Conservation (phyloP, 2,113 vertebrate genomes). For the Muntiacus muntjak region DNA sequence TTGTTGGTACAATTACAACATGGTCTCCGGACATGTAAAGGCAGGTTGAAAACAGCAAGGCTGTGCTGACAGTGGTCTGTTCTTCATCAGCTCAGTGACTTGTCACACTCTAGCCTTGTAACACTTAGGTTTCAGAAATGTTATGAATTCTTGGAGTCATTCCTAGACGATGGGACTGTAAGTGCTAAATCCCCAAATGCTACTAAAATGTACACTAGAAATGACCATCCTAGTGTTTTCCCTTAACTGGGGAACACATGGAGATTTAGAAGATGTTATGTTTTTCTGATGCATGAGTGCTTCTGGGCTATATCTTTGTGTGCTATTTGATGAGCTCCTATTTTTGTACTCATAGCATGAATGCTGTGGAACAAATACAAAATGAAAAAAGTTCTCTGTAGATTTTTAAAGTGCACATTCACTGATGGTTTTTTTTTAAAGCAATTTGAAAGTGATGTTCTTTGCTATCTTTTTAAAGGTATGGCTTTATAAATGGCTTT, state of each 20-base stretch:
- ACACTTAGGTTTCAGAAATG: neutral
- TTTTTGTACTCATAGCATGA: neutral
- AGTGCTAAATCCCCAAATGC: neutral
- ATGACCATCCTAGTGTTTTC: neutral
- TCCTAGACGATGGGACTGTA: neutral
- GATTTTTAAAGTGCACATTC: neutral
- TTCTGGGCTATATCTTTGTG: neutral
- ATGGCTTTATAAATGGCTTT: neutral
- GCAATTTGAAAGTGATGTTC: neutral
- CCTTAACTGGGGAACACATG: neutral
- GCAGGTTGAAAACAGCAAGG: neutral
- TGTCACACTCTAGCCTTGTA: neutral
- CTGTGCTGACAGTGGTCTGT: neutral
- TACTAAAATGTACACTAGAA: neutral
- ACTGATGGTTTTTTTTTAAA: neutral
- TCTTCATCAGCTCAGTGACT: neutral
- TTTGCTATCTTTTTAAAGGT: slow-evolving; percentile 19
- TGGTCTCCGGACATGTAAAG: neutral
- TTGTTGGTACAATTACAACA: neutral
- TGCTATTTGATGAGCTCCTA: neutral
- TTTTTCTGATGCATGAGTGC: neutral
- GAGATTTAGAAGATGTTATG: neutral
- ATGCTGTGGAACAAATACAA: neutral
- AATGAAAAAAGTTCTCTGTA: neutral
- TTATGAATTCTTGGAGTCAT: neutral